phyloP scores from a whole-genome alignment of 2,797 vertebrate genomes.

The Phataginus tricuspis region DNA sequence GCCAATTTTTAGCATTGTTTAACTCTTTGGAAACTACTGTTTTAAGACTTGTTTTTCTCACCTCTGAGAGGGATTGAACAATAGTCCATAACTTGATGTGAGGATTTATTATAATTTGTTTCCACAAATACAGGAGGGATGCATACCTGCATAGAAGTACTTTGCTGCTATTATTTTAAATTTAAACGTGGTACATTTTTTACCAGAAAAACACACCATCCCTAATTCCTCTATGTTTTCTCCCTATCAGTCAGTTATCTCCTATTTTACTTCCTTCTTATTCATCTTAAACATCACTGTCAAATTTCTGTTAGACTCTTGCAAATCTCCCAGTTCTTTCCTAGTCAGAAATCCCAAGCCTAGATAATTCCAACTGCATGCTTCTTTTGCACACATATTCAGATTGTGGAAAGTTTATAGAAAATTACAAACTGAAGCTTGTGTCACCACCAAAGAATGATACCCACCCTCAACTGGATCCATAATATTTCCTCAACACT shows the following conservation, averaged over 20 bases:
- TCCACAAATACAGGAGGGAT: not conserved
- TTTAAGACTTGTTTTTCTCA: not conserved
- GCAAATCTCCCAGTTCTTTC: not conserved
- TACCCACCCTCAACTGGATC: not conserved
- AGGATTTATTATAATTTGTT: not conserved
- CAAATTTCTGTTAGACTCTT: not conserved
- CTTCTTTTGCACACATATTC: not conserved
- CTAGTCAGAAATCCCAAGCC: not conserved
- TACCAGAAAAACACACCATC: not conserved
- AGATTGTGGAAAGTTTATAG: not conserved
- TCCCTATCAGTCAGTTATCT: not conserved
- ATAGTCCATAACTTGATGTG: not conserved
- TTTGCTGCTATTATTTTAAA: not conserved
- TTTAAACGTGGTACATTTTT: not conserved
- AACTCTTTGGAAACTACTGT: not conserved
- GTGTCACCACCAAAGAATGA: not conserved
- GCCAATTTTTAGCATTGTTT: not conserved
- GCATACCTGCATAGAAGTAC: not conserved
- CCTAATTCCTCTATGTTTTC: not conserved
- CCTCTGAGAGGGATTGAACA: not conserved
- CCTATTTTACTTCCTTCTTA: not conserved
- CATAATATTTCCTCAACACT: not conserved
- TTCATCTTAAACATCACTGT: not conserved
- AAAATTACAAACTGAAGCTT: conserved; percentile 1
- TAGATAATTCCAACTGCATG: not conserved